phyloP scores from a whole-genome alignment of 2,113 vertebrate genomes.

The Phaethon lepturus region DNA sequence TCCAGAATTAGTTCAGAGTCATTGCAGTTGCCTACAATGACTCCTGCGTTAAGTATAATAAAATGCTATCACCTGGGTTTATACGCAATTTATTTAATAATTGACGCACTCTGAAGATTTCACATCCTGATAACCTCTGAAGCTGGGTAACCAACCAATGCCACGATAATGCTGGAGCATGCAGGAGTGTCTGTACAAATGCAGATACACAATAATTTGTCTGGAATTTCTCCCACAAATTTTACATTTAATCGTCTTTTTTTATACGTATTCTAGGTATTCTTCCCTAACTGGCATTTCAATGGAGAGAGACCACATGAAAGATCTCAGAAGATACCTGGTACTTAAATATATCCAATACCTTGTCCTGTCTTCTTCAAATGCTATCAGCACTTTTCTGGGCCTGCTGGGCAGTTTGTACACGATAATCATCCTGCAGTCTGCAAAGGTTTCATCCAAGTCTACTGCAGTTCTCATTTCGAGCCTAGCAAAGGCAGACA shows the following conservation, averaged over 20 bases:
- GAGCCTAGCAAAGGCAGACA: slow-evolving; percentile 76
- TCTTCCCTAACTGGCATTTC: not conserved
- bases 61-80: not conserved
- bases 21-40: not conserved
- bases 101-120: not conserved
- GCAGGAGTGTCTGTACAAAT: not conserved
- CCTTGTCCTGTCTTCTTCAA: slow-evolving; percentile 76
- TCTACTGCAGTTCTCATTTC: slow-evolving; percentile 77
- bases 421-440: slow-evolving; percentile 66
- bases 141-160: not conserved
- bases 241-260: not conserved
- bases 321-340: slow-evolving; percentile 76
- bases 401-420: slow-evolving; percentile 75
- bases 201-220: not conserved
- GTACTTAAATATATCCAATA: slow-evolving; percentile 80
- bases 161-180: accelerated
- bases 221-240: not conserved
- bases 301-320: slow-evolving; percentile 69
- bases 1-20: not conserved
- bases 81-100: not conserved
- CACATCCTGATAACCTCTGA: not conserved
- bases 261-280: not conserved
- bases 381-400: slow-evolving; percentile 51
- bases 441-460: slow-evolving; percentile 79
- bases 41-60: not conserved